Conservation (phyloP, 2,888 invertebrate genomes). For the Limnephilus auricula region DNA sequence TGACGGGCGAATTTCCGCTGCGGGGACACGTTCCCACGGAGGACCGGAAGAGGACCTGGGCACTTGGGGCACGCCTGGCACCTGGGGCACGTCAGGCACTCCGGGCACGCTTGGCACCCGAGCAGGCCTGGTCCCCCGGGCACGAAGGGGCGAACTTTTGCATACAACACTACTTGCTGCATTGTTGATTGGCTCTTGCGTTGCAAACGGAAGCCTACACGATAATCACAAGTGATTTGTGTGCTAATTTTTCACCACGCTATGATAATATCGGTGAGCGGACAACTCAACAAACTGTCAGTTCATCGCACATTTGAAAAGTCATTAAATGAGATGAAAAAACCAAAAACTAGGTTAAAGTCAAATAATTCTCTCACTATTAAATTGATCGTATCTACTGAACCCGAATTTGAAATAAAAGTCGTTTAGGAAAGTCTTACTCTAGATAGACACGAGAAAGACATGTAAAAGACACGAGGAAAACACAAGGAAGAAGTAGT, state of each 20-base stretch:
- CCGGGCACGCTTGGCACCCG: conserved; percentile 29
- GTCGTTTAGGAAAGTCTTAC: too few relatives aligned
- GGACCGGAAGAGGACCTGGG: conserved; percentile 56
- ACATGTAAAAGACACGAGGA: too few relatives aligned
- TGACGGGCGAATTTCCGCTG: background rate
- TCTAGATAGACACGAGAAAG: too few relatives aligned
- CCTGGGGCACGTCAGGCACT: background rate
- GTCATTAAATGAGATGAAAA: too few relatives aligned
- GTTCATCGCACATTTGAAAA: too few relatives aligned
- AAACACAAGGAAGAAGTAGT: too few relatives aligned
- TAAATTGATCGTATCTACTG: too few relatives aligned
- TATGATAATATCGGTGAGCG: background rate
- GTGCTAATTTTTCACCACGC: background rate
- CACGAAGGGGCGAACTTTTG: background rate
- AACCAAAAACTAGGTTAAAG: too few relatives aligned
- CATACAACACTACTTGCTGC: background rate
- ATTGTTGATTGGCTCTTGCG: background rate
- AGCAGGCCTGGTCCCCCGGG: conserved; percentile 41
- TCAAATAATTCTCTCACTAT: too few relatives aligned
- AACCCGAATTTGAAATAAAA: too few relatives aligned
- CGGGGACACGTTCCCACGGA: conserved; percentile 54
- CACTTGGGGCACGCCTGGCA: conserved; percentile 11
- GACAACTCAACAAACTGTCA: background rate
- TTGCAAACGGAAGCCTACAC: background rate
- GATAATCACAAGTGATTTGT: background rate